Evolutionary conservation across 2,113 vertebrate species (phyloP).

Genomic region (Centropus unirufus): DNA sequence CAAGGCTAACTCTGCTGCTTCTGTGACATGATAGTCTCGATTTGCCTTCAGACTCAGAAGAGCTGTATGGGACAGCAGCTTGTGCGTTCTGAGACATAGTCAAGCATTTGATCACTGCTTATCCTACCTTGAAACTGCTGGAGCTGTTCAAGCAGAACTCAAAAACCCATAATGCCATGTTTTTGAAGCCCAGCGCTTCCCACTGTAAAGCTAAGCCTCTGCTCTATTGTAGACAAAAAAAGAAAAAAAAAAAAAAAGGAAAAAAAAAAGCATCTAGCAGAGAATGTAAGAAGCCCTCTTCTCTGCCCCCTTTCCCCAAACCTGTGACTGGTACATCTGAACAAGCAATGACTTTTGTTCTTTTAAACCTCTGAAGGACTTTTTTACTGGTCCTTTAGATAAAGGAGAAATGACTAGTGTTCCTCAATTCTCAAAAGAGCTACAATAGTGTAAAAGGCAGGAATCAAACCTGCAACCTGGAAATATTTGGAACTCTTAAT

Average conservation of each 20-base stretch:
- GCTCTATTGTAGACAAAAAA: not conserved
- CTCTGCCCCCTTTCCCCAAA: not conserved
- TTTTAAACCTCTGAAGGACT: not conserved
- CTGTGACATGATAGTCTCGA: not conserved
- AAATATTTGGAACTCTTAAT: not conserved
- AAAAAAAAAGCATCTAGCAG: not conserved
- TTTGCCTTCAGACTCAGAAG: not conserved
- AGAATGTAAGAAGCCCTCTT: not conserved
- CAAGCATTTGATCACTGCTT: not conserved
- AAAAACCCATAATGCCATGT: not conserved
- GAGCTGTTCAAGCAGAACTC: not conserved
- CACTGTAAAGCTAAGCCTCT: not conserved
- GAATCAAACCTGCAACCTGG: not conserved
- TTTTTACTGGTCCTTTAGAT: not conserved
- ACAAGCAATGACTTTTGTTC: not conserved
- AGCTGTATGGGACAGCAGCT: not conserved
- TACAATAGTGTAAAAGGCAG: not conserved
- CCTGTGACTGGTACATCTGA: not conserved
- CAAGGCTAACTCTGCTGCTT: not conserved
- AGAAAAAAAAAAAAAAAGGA: rapidly evolving
- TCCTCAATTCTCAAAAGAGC: not conserved
- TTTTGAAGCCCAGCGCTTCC: not conserved
- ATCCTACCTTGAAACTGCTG: not conserved
- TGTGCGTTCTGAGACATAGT: rapidly evolving
- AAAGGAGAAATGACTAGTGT: not conserved